Conservation (phyloP, 1,140 invertebrate species). For the Nymphalis io region DNA sequence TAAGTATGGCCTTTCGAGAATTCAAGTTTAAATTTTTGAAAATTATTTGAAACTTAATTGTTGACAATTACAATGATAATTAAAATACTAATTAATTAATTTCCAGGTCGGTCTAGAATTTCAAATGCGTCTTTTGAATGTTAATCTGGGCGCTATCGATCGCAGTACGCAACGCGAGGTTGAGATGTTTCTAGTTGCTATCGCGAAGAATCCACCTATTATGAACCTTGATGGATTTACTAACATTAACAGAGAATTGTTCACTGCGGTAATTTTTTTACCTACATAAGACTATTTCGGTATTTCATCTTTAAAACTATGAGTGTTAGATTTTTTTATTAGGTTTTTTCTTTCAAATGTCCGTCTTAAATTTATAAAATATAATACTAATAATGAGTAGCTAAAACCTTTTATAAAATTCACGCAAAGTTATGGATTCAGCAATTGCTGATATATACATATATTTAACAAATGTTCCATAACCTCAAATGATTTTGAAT, state of each 20-base stretch:
- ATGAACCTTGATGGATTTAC: conserved; percentile 87
- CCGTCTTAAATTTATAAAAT: too few relatives aligned
- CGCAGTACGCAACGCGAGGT: conserved; percentile 83
- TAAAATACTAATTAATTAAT: background rate
- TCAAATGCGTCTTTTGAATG: conserved; percentile 83
- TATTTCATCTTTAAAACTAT: background rate
- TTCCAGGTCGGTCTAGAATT: conserved; percentile 83
- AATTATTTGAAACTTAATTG: background rate
- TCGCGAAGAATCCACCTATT: conserved; percentile 85
- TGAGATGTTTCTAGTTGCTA: conserved; percentile 86
- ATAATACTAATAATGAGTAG: too few relatives aligned
- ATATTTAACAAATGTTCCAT: too few relatives aligned
- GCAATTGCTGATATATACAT: too few relatives aligned
- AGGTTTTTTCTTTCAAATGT: background rate
- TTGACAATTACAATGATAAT: background rate
- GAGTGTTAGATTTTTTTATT: too few relatives aligned
- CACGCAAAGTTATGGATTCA: too few relatives aligned
- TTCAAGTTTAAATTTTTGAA: too few relatives aligned
- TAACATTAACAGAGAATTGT: conserved; percentile 85
- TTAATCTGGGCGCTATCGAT: conserved; percentile 83
- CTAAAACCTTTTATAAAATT: too few relatives aligned
- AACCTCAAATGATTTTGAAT: too few relatives aligned
- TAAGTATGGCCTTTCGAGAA: too few relatives aligned
- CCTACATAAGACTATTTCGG: background rate
- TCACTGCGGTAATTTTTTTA: conserved; percentile 81